A percentile compares a stretch with the other conserved stretches of the same genome.
Evolutionary conservation across 2,888 invertebrate species (phyloP).

Genomic region (Tenodera sinensis): DNA sequence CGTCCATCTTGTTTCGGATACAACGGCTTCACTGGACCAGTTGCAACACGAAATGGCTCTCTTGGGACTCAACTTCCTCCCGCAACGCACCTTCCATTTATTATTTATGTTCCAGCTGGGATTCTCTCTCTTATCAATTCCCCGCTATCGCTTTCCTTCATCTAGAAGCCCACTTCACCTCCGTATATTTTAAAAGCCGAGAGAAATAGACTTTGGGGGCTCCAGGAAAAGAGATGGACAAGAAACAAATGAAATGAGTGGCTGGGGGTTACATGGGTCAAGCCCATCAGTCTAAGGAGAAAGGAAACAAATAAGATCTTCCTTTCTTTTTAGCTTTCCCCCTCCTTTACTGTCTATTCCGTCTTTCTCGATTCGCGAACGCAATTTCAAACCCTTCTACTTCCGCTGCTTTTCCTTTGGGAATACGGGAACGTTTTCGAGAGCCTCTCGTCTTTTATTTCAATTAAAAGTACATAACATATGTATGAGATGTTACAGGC

Average conservation of each 20-base stretch:
- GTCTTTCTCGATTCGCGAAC: neutral
- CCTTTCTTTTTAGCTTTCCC: neutral
- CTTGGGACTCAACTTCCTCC: neutral
- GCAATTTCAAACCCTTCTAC: neutral
- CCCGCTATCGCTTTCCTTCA: neutral
- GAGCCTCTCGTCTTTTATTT: neutral
- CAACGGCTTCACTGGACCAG: neutral
- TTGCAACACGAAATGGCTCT: neutral
- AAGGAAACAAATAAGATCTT: neutral
- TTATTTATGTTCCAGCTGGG: conserved; percentile 5
- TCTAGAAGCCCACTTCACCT: neutral
- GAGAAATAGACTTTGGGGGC: neutral
- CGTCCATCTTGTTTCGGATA: neutral
- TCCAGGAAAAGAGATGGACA: neutral
- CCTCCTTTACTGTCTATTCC: neutral
- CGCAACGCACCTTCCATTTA: neutral
- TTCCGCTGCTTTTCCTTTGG: neutral
- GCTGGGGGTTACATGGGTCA: neutral
- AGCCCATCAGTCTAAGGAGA: neutral
- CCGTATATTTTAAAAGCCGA: neutral
- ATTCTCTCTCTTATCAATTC: conserved; percentile 3
- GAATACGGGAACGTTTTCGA: neutral
- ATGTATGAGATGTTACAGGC: neutral
- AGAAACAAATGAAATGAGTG: neutral
- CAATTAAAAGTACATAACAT: neutral